These are phyloP conservation scores for Neolamprologus sp. DNA, from an alignment of 2,113 vertebrate species.

Conservation along the genomic window DNA sequence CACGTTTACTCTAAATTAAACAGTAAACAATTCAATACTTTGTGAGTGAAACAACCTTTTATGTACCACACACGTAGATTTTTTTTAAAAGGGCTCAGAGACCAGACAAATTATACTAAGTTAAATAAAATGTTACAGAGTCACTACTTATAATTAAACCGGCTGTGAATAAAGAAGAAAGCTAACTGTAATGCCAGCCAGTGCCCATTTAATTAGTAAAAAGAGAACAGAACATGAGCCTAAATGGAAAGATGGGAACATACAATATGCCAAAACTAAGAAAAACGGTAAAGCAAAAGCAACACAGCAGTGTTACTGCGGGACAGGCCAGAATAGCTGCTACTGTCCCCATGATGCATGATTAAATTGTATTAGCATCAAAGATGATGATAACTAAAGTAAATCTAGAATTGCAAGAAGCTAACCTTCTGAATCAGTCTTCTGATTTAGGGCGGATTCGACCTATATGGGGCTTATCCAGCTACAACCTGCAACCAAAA, in stretches of 20 bases:
- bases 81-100: not conserved
- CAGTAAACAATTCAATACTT: not conserved
- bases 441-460: fast-evolving
- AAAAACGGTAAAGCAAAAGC: not conserved
- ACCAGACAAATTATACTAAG: not conserved
- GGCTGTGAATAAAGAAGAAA: not conserved
- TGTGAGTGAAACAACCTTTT: not conserved
- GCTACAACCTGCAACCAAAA: not conserved
- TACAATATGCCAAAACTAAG: not conserved
- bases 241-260: not conserved
- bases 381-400: not conserved
- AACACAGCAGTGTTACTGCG: not conserved
- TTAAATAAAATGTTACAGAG: not conserved
- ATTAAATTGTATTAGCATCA: not conserved
- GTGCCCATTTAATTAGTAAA: not conserved
- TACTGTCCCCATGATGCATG: not conserved
- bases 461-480: not conserved
- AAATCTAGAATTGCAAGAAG: not conserved
- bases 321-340: not conserved
- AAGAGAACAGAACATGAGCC: not conserved
- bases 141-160: not conserved
- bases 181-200: not conserved
- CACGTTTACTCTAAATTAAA: not conserved
- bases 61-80: not conserved
- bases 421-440: not conserved